These are phyloP conservation scores for Cladorhizidae sp. DNA, from an alignment of 37 sponge, comb jelly and placozoan genomes.

Conservation along the genomic window DNA sequence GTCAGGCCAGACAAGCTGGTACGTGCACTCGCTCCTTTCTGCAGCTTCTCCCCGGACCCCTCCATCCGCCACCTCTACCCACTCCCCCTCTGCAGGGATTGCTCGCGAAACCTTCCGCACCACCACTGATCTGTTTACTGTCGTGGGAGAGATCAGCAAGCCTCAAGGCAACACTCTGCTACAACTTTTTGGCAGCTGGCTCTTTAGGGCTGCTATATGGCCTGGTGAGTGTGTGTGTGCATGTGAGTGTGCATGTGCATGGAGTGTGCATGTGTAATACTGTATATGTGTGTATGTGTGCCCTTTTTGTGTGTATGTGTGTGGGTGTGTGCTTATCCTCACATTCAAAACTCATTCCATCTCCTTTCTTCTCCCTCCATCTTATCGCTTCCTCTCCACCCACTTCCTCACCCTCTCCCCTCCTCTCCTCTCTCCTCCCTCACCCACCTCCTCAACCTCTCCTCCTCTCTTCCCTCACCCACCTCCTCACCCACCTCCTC, in stretches of 20 bases:
- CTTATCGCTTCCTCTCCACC: too few relatives aligned
- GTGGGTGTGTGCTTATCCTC: too few relatives aligned
- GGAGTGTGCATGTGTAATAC: neutral
- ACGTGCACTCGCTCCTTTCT: neutral
- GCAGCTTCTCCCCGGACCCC: neutral
- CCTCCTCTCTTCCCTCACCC: too few relatives aligned
- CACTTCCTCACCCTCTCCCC: neutral
- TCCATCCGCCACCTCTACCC: neutral
- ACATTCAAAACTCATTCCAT: too few relatives aligned
- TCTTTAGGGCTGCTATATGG: slow-evolving; percentile 86
- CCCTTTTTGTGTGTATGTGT: too few relatives aligned
- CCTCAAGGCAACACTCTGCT: slow-evolving; percentile 78
- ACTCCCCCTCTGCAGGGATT: neutral
- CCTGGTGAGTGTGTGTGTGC: slow-evolving; percentile 15
- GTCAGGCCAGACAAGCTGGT: slow-evolving; percentile 1
- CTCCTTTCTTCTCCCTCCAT: too few relatives aligned
- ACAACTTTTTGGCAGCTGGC: slow-evolving; percentile 87
- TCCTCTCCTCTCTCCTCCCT: neutral
- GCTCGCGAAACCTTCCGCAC: neutral
- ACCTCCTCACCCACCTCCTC: too few relatives aligned
- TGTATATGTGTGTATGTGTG: neutral
- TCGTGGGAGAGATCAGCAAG: slow-evolving; percentile 16
- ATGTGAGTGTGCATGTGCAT: too few relatives aligned
- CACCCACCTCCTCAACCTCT: too few relatives aligned
- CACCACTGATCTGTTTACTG: neutral